phyloP scores from a whole-genome alignment of 2,888 invertebrate species.

The Zaprionus bogoriensis region DNA sequence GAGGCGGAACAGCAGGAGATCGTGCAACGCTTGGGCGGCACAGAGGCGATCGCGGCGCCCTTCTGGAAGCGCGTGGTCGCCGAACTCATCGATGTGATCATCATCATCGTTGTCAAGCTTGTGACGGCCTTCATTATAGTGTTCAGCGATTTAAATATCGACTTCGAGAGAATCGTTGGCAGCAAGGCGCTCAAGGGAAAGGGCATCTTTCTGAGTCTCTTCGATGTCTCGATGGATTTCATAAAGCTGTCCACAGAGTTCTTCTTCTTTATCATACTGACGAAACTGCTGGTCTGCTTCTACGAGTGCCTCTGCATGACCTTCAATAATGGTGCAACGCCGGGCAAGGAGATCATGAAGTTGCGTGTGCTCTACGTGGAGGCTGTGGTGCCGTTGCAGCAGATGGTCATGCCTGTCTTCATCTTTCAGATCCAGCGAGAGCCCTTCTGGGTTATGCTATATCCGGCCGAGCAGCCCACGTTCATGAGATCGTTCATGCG shows the following conservation, averaged over 20 bases:
- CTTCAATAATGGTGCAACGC: conserved; percentile 87
- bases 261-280: conserved; percentile 89
- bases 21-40: conserved; percentile 84
- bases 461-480: conserved; percentile 88
- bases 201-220: not conserved
- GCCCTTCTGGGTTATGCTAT: conserved; percentile 84
- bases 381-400: conserved; percentile 85
- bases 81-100: conserved; percentile 92
- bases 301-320: conserved; percentile 87
- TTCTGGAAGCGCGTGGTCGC: conserved; percentile 94
- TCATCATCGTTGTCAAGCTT: conserved; percentile 84
- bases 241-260: conserved; percentile 87
- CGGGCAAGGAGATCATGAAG: conserved; percentile 93
- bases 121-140: conserved; percentile 85
- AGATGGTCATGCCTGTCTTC: conserved; percentile 79
- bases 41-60: conserved; percentile 90
- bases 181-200: not conserved
- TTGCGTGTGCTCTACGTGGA: conserved; percentile 91
- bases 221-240: not conserved
- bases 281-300: conserved; percentile 89
- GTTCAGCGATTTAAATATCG: not conserved
- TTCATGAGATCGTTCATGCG: conserved; percentile 88
- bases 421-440: conserved; percentile 25
- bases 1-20: conserved; percentile 47
- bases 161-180: not conserved